Base-by-base conservation (phyloP, 2,888 invertebrate species). In the Scaptomyza flava region DNA sequence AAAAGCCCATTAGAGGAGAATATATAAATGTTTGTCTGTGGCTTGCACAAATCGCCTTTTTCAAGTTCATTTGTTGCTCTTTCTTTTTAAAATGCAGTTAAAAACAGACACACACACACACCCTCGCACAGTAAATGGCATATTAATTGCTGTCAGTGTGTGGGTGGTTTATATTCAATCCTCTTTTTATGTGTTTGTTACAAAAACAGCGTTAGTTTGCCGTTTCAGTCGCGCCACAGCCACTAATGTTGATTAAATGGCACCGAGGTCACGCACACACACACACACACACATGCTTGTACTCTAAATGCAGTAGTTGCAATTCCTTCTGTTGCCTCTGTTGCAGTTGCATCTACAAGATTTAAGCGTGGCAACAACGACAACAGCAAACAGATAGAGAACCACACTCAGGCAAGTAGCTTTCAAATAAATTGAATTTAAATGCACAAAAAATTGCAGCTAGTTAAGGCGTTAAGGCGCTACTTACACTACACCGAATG, bases 161-260 rank as follows among this genome's bases (percentile, higher is more conserved):
- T 20, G 17, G 5, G n/a, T 34, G n/a, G 36, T 27, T 11, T 33
- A 30, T 14, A 53, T 38, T 43, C 31, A 17, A 9, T 6, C 36
- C 20, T 41, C 59, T 63, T 56, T 64, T 23, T 23, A 23, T 45
- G 46, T 52, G 50, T n/a, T n/a, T 54, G 48, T 41, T 1, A 27
- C 5, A 27, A 42, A n/a, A 17, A 20, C 52, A 30, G 34, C 23
- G 43, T 52, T 33, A 57, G 76, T 59, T 59, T 50, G 36, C 38
- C 46, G 38, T 67, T 68, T 17, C 48, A 54, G 52, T 64, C 46
- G 47, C 50, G 38, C 46, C 58, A 57, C 38, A 53, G 65, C 53
- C 84, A 78, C 87, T 84, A 84, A 84, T 88, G 87, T 86, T 86
- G 89, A 88, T 84, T 84, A 84, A 88, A 84, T 88, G 80, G 81